Percentiles rank a stretch among this genome's conserved stretches.
Conservation (phyloP, 2,797 vertebrate genomes). For the Pseudocheirus occidentalis region DNA sequence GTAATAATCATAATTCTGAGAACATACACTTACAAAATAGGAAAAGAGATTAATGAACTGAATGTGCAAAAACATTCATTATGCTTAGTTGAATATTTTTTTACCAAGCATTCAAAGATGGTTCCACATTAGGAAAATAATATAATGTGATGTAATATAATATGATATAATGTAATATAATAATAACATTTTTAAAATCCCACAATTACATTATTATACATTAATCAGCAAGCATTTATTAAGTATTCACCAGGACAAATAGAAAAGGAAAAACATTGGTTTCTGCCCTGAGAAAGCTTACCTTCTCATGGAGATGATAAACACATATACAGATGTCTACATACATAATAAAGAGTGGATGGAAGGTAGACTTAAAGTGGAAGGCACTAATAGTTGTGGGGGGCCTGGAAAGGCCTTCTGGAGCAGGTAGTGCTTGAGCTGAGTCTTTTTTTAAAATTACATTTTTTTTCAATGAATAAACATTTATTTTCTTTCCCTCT, state of each 20-base stretch:
- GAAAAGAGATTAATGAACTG: neutral
- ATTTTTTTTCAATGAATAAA: neutral
- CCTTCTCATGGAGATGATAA: neutral
- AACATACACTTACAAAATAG: neutral
- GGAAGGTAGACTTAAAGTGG: neutral
- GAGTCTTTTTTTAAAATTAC: neutral
- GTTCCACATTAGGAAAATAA: neutral
- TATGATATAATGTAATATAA: no score
- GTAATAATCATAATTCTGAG: neutral
- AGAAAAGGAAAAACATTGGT: neutral
- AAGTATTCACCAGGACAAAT: neutral
- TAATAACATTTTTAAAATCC: neutral
- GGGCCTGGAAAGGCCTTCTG: neutral
- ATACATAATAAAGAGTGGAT: neutral
- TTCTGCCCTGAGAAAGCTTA: neutral
- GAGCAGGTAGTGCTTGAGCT: neutral
- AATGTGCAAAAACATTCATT: neutral
- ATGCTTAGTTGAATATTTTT: neutral
- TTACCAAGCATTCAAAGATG: neutral
- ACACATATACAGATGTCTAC: neutral
- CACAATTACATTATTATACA: neutral
- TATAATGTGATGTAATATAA: no score
- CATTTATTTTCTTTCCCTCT: neutral
- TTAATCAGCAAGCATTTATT: neutral
- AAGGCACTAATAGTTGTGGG: neutral